These are phyloP conservation scores for Brotula barbata DNA, from an alignment of 2,797 vertebrate species.

Conservation along the genomic window DNA sequence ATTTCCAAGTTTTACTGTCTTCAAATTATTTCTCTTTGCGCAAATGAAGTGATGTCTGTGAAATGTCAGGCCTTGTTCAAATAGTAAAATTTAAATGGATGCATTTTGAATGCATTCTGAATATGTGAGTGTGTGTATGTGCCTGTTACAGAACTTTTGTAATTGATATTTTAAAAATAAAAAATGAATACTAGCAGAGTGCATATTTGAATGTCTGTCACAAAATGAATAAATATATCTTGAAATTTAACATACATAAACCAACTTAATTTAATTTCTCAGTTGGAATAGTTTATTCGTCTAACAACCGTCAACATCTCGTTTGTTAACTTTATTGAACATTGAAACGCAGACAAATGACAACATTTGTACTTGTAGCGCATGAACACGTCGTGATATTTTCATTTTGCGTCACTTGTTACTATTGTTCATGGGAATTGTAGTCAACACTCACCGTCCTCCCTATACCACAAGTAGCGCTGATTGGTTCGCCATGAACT, in stretches of 20 bases:
- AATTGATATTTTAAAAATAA: conserved; percentile 10
- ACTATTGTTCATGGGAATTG: conserved; percentile 49
- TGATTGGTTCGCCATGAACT: conserved; percentile 58
- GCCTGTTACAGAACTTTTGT: conserved; percentile 43
- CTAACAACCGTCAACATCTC: too few relatives aligned
- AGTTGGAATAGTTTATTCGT: too few relatives aligned
- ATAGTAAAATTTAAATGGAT: conserved; percentile 1
- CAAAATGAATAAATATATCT: neutral
- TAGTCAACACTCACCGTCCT: conserved; percentile 20
- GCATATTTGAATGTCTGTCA: neutral
- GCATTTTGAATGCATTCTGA: conserved; percentile 41
- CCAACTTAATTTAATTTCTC: too few relatives aligned
- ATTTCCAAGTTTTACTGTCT: conserved; percentile 11
- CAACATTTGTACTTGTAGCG: too few relatives aligned
- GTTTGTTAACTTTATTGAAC: too few relatives aligned
- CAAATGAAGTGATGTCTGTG: conserved; percentile 7
- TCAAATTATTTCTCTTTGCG: conserved; percentile 3
- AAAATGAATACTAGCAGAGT: neutral
- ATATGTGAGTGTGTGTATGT: conserved; percentile 5
- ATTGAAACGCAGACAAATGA: too few relatives aligned
- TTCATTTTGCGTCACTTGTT: rapidly evolving
- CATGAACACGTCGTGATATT: neutral
- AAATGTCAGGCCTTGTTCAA: conserved; percentile 1
- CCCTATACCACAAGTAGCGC: too few relatives aligned
- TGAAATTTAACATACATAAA: neutral